Base-by-base conservation (phyloP, 2,797 vertebrate genomes). In the Scomberomorus guttatus region DNA sequence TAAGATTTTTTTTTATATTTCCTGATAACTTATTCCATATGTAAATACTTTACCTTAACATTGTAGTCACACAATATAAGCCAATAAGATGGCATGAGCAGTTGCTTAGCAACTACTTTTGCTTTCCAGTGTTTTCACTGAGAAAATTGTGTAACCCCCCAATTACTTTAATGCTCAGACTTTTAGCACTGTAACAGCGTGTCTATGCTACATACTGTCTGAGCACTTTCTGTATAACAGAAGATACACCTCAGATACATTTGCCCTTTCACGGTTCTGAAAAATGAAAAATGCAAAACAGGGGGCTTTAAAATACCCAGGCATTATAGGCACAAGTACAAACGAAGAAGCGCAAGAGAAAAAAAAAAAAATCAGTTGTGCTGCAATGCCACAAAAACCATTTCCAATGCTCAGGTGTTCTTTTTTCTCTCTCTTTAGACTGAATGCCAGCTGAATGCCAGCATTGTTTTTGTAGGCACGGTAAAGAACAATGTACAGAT, bases 41-140 rank as follows among this genome's bases (percentile, higher is more conserved):
- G 55, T 65, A 75, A 62, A 83, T 62, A 54, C 39, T 77, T 62
- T 46, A 71, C 22, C 50, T 44, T 71, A 39, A 71, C 46, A 70
- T 50, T 82, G 44, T 72, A 51, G 51, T 74, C 61, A 71, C 42
- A 61, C 56, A 82, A 44, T 75, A 52, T 72, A 67, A 80, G 51
- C 52, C 62, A 89, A 61, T 60, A 55, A 86, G 78, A 83, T 88
- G 55, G 63, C 55, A 90, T 89, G 77, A 81, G 57, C 71, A 81
- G 93, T 94, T 94, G 92, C 93, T 65, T 94, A 85, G 93, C 93
- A 94, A 94, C 94, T 81, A 71, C 39, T 75, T 80, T 87, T 79
- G 68, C 46, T 74, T 81, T 76, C 63, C 66, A 81, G 37, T 74
- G 42, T 82, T 90, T 87, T 85, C 62, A 68, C 39, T 63, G 34